Evolutionary conservation across 2,797 vertebrate genomes (phyloP).

Genomic region (Acestrorhynchus altus): DNA sequence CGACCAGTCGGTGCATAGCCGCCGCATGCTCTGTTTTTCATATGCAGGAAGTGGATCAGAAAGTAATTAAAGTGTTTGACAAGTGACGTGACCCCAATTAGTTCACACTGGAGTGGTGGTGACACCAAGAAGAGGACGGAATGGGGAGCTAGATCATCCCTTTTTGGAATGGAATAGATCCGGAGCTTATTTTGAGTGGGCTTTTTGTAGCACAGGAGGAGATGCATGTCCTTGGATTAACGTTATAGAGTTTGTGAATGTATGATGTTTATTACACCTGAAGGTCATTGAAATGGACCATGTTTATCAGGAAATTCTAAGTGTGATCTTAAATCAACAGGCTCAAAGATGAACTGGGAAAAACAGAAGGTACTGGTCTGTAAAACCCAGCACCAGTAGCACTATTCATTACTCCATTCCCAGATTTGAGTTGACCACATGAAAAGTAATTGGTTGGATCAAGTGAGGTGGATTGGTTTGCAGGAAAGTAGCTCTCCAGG

Average conservation of each 20-base stretch:
- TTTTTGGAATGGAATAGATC: slow-evolving; percentile 8
- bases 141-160: not conserved
- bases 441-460: no score
- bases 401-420: no score
- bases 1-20: slow-evolving; percentile 35
- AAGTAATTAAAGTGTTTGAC: slow-evolving; percentile 71
- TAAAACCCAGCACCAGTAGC: no score
- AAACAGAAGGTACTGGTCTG: no score
- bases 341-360: no score
- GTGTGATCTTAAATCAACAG: no score
- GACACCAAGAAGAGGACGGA: slow-evolving; percentile 18
- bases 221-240: no score
- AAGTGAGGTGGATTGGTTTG: no score
- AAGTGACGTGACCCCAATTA: slow-evolving; percentile 72
- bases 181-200: not conserved
- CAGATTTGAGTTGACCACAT: no score
- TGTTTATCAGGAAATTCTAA: not conserved
- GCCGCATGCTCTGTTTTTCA: slow-evolving; percentile 65
- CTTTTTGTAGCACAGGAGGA: not conserved
- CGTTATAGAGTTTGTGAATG: not conserved
- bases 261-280: not conserved
- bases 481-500: no score
- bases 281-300: not conserved
- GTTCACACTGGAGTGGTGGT: slow-evolving; percentile 46
- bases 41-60: slow-evolving; percentile 65